Base-by-base conservation (phyloP, 2,888 invertebrate species). In the Acanthosepion esculentum region DNA sequence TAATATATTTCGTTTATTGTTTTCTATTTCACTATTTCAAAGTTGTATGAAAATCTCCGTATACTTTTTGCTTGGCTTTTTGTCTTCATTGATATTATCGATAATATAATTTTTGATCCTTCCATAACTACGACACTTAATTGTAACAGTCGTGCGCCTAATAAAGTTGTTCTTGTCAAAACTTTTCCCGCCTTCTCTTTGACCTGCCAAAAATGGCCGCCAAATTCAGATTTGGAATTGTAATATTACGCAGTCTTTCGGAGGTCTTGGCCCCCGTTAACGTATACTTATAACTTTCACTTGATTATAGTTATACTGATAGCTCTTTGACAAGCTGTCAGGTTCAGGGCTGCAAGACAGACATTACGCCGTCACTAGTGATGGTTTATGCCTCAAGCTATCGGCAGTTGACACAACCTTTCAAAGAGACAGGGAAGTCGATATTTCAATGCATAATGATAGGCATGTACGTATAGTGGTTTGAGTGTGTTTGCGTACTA, bases 271-370 rank as follows among this genome's bases (percentile, higher is more conserved):
- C n/a, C 78, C 5, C n/a, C 15, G 78, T 78, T n/a, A 78, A 78
- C 15, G 78, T 78, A n/a, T 78, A 78, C 78, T 78, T 78, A 78
- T 78, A 15, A 78, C 78, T 78, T 78, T 78, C n/a, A 15, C 78
- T n/a, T 78, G 78, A 78, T 78, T 78, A 78, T n/a, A 78, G 78
- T 78, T n/a, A n/a, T n/a, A n/a, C n/a, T 78, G 78, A 78, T n/a
- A n/a, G 78, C 78, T n/a, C 78, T 78, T 78, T 78, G 78, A 78
- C n/a, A 78, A 78, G 29, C 8, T 78, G 78, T 78, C 78, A 78
- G n/a, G 78, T n/a, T n/a, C n/a, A 3, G 78, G 12, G n/a, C 15
- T n/a, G 78, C 12, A 78, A 78, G n/a, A 78, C 78, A 78, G 78
- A 78, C 78, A 78, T 78, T 78, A 78, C 15, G n/a, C 78, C 78